These are phyloP conservation scores for Drosophila miranda DNA, from an alignment of 1,140 invertebrate species.

Conservation along the genomic window DNA sequence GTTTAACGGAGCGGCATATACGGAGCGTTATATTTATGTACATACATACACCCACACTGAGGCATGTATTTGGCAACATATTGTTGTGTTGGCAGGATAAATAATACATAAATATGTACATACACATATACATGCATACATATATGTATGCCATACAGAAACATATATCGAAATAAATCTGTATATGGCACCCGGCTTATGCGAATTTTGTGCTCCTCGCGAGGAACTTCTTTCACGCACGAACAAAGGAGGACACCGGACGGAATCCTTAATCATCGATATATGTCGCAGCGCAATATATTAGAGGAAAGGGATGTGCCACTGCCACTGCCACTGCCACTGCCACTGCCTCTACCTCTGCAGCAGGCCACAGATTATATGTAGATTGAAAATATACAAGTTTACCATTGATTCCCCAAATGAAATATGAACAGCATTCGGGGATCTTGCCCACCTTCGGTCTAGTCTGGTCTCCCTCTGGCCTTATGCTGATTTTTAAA, in stretches of 20 bases:
- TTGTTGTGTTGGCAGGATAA: constrained; percentile 38
- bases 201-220: constrained; percentile 21
- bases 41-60: constrained; percentile 6
- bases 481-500: constrained; percentile 34
- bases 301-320: neutral
- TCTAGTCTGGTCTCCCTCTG: neutral
- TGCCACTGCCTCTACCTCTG: neutral
- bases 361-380: neutral
- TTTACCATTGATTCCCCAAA: neutral
- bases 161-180: constrained; percentile 10
- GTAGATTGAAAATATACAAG: too few relatives aligned
- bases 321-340: too few relatives aligned
- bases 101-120: constrained; percentile 33
- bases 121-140: neutral
- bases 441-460: too few relatives aligned
- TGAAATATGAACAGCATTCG: constrained; percentile 1
- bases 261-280: constrained; percentile 69
- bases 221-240: constrained; percentile 35
- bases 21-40: constrained; percentile 15
- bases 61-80: constrained; percentile 28
- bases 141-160: neutral
- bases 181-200: constrained; percentile 24
- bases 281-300: constrained; percentile 50
- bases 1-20: constrained; percentile 29
- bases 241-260: constrained; percentile 14